Base-by-base conservation (phyloP, 2,888 invertebrate species). In the Zaprionus lineosus region DNA sequence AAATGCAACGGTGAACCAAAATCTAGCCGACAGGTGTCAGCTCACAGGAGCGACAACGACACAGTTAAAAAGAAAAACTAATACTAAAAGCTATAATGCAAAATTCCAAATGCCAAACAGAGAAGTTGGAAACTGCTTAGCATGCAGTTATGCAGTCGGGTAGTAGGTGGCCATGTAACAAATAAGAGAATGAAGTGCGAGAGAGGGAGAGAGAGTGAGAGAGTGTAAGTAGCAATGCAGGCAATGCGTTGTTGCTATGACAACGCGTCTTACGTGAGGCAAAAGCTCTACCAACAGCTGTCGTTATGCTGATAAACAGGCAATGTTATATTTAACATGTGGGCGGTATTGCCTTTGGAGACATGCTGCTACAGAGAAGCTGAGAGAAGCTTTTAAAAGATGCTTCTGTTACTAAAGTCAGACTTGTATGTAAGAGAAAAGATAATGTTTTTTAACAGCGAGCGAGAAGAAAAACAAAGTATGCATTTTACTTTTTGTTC, bases 401-500 rank as follows among this genome's bases (percentile, higher is more conserved):
- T 24, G 24, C 24, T 24, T 2, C 4, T 24, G 4, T 3, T 24
- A n/a, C n/a, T n/a, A n/a, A n/a, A n/a, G n/a, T n/a, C n/a, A n/a
- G n/a, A n/a, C n/a, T n/a, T n/a, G n/a, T n/a, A n/a, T n/a, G n/a
- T n/a, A 24, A 24, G 4, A 24, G 6, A 24, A 3, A 21, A 14
- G 40, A 12, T 14, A 15, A 14, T 39, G 15, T 29, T 29, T n/a
- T 24, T 26, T 7, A 19, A 3, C 4, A 33, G 9, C 11, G 1
- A 18, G 3, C 12, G 33, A 9, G 28, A 12, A 18, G 8, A 1
- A 33, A 36, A 18, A 55, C 28, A 39, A 21, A 19, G 6, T 37
- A 21, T 31, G 5, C 12, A 24, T 16, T 44, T 67, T 77, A 81
- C 57, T 81, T 77, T 82, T 71, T 78, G 82, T 79, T 84, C 78